Percentiles rank a stretch among this genome's conserved stretches.
phyloP scores from a whole-genome alignment of 1,140 invertebrate species.

The Drosophila pectinifera region DNA sequence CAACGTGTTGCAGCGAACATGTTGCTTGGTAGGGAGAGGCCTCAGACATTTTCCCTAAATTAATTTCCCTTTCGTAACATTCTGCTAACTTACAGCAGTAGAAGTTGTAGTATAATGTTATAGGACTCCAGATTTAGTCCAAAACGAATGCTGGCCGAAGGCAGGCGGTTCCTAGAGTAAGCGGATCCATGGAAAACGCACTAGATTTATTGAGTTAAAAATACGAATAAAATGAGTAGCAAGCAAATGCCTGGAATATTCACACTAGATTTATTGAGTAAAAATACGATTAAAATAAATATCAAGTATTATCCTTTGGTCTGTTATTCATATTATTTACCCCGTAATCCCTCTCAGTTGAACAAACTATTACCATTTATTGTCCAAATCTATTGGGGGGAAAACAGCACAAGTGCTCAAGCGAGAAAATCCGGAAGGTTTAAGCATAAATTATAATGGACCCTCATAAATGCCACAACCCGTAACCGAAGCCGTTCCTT shows the following conservation, averaged over 20 bases:
- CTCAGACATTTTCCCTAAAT: background rate
- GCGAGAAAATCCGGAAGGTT: conserved; percentile 3
- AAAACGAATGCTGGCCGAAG: background rate
- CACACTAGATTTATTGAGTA: background rate
- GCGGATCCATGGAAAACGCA: background rate
- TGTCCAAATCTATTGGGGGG: background rate
- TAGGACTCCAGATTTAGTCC: background rate
- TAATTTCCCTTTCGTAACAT: conserved; percentile 21
- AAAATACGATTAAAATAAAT: background rate
- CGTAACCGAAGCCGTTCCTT: conserved; percentile 1
- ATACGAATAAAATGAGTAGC: background rate
- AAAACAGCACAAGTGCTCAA: background rate
- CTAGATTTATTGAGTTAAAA: background rate
- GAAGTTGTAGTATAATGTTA: too few relatives aligned
- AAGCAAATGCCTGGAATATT: too few relatives aligned
- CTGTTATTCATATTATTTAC: conserved; percentile 1
- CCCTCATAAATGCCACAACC: conserved; percentile 35
- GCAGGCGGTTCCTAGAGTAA: background rate
- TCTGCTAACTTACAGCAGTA: background rate
- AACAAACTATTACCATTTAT: conserved; percentile 24
- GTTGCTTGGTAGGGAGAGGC: conserved; percentile 13
- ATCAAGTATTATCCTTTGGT: background rate
- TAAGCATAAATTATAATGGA: conserved; percentile 32
- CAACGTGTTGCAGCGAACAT: conserved; percentile 27
- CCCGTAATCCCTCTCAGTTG: background rate